Percentiles rank a stretch among this genome's conserved stretches.
Conservation (phyloP, 2,888 invertebrate species). For the Trisateles emortualis region DNA sequence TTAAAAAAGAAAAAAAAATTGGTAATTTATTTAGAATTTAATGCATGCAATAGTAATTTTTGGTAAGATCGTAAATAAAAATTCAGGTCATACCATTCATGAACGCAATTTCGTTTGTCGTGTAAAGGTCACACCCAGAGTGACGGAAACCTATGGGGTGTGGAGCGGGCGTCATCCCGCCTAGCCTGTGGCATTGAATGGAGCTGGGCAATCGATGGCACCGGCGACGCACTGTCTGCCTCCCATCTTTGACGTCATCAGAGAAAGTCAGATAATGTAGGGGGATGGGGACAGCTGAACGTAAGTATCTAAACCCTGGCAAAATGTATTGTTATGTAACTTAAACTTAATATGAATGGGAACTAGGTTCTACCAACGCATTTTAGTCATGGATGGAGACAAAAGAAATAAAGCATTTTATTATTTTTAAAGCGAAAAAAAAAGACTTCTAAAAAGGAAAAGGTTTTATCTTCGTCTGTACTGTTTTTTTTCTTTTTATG, state of each 20-base stretch:
- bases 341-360: neutral
- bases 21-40: too few species aligned
- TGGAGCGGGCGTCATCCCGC: slow-evolving; percentile 33
- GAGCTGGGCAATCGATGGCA: slow-evolving; percentile 57
- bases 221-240: slow-evolving; percentile 62
- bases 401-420: neutral
- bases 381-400: neutral
- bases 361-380: neutral
- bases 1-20: too few species aligned
- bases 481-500: too few species aligned
- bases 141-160: slow-evolving; percentile 7
- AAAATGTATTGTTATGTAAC: slow-evolving; percentile 20
- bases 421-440: too few species aligned
- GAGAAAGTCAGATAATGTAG: slow-evolving; percentile 50
- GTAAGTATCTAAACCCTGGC: slow-evolving; percentile 13
- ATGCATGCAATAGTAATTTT: too few species aligned
- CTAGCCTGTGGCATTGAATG: slow-evolving; percentile 54
- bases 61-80: too few species aligned
- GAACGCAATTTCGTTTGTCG: neutral
- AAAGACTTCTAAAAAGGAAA: too few species aligned
- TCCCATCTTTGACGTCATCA: slow-evolving; percentile 60
- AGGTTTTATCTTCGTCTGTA: too few species aligned
- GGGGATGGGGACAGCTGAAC: slow-evolving; percentile 24
- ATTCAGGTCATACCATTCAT: slow-evolving; percentile 9
- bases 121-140: slow-evolving; percentile 29